phyloP scores from a whole-genome alignment of 2,797 vertebrate genomes.

The Danio jaintianensis region DNA sequence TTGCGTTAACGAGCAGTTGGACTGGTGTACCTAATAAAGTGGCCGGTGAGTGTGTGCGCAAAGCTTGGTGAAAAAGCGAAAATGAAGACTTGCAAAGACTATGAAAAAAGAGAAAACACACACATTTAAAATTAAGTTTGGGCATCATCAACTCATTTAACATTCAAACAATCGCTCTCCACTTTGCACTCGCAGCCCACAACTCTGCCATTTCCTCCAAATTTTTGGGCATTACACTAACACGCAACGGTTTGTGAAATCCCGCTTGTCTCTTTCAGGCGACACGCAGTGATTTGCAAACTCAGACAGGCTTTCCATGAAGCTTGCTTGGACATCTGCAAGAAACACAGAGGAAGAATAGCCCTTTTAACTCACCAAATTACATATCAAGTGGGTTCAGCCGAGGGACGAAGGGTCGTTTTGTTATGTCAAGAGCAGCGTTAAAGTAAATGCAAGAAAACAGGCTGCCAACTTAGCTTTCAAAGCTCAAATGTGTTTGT shows the following conservation, averaged over 20 bases:
- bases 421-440: slow-evolving; percentile 23
- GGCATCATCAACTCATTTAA: slow-evolving; percentile 41
- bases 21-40: no score
- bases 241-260: slow-evolving; percentile 53
- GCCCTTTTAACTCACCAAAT: slow-evolving; percentile 38
- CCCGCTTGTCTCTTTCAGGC: slow-evolving; percentile 37
- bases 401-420: slow-evolving; percentile 39
- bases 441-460: slow-evolving; percentile 41
- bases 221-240: slow-evolving; percentile 53
- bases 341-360: slow-evolving; percentile 35
- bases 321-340: slow-evolving; percentile 25
- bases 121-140: slow-evolving; percentile 50
- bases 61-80: no score
- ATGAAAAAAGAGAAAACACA: slow-evolving; percentile 24
- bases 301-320: slow-evolving; percentile 25
- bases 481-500: slow-evolving; percentile 32
- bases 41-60: no score
- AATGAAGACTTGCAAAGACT: neutral
- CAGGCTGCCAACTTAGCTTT: slow-evolving; percentile 57
- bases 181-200: slow-evolving; percentile 50
- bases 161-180: slow-evolving; percentile 50
- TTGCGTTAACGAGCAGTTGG: no score
- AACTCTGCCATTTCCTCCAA: slow-evolving; percentile 46
- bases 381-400: slow-evolving; percentile 47
- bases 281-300: slow-evolving; percentile 30